Evolutionary conservation across 2,888 invertebrate genomes (phyloP).

Genomic region (Drosophila buzzatii): DNA sequence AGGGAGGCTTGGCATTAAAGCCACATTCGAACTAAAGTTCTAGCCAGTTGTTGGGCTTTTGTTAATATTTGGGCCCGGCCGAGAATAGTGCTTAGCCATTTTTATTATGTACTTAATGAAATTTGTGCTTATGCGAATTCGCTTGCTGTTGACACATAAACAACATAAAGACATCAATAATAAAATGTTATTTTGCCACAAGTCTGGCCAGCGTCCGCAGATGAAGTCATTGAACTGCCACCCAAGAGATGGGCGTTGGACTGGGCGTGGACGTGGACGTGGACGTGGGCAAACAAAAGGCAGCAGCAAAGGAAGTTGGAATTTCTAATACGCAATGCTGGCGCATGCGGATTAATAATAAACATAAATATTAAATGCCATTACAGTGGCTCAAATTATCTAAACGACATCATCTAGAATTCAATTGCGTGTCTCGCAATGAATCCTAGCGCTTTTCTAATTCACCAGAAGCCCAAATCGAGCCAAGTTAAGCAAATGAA

Average conservation of each 20-base stretch:
- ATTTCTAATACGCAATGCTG: constrained; percentile 14
- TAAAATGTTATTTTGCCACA: constrained; percentile 57
- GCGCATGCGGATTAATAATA: constrained; percentile 73
- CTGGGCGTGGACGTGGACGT: neutral
- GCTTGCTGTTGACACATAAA: constrained; percentile 79
- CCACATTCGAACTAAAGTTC: constrained; percentile 17
- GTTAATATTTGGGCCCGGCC: constrained; percentile 27
- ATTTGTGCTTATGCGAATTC: constrained; percentile 77
- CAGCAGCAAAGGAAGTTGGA: constrained; percentile 26
- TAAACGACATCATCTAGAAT: constrained; percentile 71
- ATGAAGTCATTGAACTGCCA: constrained; percentile 74
- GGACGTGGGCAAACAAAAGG: constrained; percentile 9
- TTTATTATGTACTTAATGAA: constrained; percentile 72
- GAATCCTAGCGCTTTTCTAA: constrained; percentile 42
- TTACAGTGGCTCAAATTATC: constrained; percentile 65
- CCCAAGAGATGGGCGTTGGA: no score
- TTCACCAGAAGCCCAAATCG: neutral
- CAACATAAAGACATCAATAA: constrained; percentile 76
- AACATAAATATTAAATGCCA: constrained; percentile 79
- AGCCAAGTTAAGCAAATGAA: constrained; percentile 36
- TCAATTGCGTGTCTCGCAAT: constrained; percentile 69
- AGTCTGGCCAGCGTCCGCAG: constrained; percentile 14
- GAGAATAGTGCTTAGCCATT: constrained; percentile 59
- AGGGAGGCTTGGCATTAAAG: constrained; percentile 22
- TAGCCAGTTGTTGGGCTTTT: constrained; percentile 8